A percentile compares a stretch with the other conserved stretches of the same genome.
Conservation (phyloP, 2,888 invertebrate species). For the Hypercompe scribonia region DNA sequence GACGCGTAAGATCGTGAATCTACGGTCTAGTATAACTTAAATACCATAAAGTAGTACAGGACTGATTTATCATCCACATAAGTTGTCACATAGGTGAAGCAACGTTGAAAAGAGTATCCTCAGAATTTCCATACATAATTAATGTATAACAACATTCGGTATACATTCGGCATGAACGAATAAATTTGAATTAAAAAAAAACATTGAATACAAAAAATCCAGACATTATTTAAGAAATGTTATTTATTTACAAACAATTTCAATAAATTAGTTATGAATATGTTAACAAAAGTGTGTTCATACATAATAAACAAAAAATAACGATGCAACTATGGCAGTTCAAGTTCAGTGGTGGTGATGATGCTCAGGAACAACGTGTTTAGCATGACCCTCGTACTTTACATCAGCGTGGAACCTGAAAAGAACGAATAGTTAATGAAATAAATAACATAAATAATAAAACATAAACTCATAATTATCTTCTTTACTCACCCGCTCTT, state of each 20-base stretch:
- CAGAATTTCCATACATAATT: no score
- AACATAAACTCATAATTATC: background rate
- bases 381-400: slow-evolving; percentile 35
- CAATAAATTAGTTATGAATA: background rate
- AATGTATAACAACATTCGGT: no score
- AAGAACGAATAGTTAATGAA: slow-evolving; percentile 6
- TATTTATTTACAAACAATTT: background rate
- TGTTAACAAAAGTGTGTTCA: background rate
- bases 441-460: background rate
- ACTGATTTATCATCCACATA: no score
- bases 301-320: slow-evolving; percentile 1
- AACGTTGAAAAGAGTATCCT: no score
- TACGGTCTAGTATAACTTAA: background rate
- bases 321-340: background rate
- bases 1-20: background rate
- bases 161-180: no score
- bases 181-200: no score
- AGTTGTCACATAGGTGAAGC: no score
- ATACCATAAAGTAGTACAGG: background rate
- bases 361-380: slow-evolving; percentile 19
- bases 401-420: slow-evolving; percentile 64
- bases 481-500: slow-evolving; percentile 42
- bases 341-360: slow-evolving; percentile 23
- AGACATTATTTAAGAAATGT: background rate
- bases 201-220: background rate